Evolutionary conservation across 2,888 invertebrate genomes (phyloP).

Genomic region (Drosophila basisetae): DNA sequence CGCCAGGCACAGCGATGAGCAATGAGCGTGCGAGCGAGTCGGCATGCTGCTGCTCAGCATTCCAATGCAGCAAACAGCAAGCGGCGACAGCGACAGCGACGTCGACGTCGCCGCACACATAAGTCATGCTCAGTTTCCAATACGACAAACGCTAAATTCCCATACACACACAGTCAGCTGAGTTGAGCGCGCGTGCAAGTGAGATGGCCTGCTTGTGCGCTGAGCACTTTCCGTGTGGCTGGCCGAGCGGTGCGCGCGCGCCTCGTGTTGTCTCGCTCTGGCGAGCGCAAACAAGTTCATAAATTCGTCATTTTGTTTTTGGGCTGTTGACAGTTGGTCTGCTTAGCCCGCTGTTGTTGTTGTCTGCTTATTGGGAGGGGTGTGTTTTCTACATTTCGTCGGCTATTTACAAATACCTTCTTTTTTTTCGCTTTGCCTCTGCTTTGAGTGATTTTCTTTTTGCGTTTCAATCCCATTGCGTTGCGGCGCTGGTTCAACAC

Average conservation of each 20-base stretch:
- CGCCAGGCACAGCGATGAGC: constrained; percentile 25
- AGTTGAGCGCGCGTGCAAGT: constrained; percentile 44
- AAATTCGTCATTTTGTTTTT: constrained; percentile 85
- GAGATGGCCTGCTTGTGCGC: constrained; percentile 46
- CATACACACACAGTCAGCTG: constrained; percentile 56
- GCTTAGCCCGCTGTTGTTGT: constrained; percentile 50
- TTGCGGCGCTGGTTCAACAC: constrained; percentile 34
- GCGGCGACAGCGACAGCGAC: constrained; percentile 27
- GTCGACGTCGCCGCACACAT: constrained; percentile 45
- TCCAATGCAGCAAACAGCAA: constrained; percentile 47
- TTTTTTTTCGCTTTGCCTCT: constrained; percentile 18
- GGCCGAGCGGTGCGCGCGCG: constrained; percentile 31
- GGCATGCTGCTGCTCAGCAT: constrained; percentile 39
- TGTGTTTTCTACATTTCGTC: constrained; percentile 70
- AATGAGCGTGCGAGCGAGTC: constrained; percentile 53
- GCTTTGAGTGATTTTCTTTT: constrained; percentile 25
- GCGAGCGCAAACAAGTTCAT: constrained; percentile 72
- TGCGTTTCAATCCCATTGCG: constrained; percentile 58
- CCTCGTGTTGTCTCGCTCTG: constrained; percentile 52
- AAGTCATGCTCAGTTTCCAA: constrained; percentile 70
- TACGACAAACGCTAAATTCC: constrained; percentile 63
- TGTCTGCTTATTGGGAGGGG: constrained; percentile 43
- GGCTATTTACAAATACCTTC: constrained; percentile 52
- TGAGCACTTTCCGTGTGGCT: constrained; percentile 41
- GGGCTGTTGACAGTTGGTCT: constrained; percentile 81